Conservation (phyloP, 2,888 invertebrate species). For the Lingula anatina region DNA sequence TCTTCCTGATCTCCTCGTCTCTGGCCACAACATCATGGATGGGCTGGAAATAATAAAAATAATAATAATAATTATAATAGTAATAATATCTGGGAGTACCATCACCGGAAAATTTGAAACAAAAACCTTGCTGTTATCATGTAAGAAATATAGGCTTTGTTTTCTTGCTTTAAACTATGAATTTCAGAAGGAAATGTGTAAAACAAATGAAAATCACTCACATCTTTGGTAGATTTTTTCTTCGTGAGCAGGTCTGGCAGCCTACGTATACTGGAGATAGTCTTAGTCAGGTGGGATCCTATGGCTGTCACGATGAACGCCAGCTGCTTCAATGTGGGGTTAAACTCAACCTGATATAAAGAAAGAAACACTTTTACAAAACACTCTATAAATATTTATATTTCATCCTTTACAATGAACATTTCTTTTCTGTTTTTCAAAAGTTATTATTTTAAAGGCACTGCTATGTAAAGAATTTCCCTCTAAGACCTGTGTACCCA, state of each 20-base stretch:
- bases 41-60: conserved; percentile 22
- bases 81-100: too few species aligned
- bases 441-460: too few species aligned
- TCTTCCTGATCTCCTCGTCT: conserved; percentile 52
- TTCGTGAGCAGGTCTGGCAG: conserved; percentile 53
- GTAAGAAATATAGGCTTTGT: too few species aligned
- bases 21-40: conserved; percentile 43
- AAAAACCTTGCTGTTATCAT: too few species aligned
- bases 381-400: neutral
- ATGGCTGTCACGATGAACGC: conserved; percentile 63
- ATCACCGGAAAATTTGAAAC: too few species aligned
- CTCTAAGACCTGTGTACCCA: too few species aligned
- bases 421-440: too few species aligned
- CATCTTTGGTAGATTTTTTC: conserved; percentile 48
- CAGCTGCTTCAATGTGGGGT: conserved; percentile 62
- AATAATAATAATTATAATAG: too few species aligned
- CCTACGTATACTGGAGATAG: conserved; percentile 65
- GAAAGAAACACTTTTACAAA: neutral
- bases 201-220: conserved; percentile 20
- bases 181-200: too few species aligned
- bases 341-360: conserved; percentile 59
- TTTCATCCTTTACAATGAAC: neutral
- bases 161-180: too few species aligned
- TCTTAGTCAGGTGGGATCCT: conserved; percentile 63
- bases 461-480: too few species aligned